Percentiles rank a stretch among this genome's conserved stretches.
phyloP scores from a whole-genome alignment of 2,888 invertebrate species.

The Unio pictorum region DNA sequence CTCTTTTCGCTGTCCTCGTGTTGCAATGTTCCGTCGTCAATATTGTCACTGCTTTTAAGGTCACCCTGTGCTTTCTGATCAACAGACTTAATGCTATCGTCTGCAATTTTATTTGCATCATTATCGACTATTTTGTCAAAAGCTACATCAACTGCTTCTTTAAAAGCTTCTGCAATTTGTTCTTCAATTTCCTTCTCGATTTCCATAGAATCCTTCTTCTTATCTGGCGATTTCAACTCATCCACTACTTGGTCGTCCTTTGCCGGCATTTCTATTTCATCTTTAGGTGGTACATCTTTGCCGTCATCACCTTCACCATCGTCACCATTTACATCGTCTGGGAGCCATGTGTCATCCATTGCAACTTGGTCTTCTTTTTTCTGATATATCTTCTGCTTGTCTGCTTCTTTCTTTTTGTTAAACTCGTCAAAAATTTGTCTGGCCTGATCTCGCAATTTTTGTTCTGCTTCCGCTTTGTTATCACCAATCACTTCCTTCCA shows the following conservation, averaged over 20 bases:
- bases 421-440: constrained; percentile 19
- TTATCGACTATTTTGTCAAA: constrained; percentile 7
- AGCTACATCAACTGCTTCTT: constrained; percentile 12
- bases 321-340: constrained; percentile 1
- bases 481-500: constrained; percentile 4
- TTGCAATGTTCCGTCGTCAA: neutral
- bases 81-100: constrained; percentile 3
- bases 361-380: constrained; percentile 9
- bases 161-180: constrained; percentile 15
- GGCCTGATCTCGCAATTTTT: constrained; percentile 4
- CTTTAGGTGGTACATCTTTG: constrained; percentile 2
- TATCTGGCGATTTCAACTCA: constrained; percentile 4
- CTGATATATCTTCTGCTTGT: constrained; percentile 19
- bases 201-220: constrained; percentile 18
- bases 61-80: constrained; percentile 2
- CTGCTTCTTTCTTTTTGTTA: constrained; percentile 24
- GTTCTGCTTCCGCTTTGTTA: neutral
- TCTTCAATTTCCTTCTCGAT: constrained; percentile 28
- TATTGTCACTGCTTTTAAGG: neutral
- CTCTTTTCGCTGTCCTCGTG: constrained; percentile 9
- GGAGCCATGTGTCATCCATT: constrained; percentile 4
- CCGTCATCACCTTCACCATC: constrained; percentile 5
- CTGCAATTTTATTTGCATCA: neutral
- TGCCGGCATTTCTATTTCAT: neutral
- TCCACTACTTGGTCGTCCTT: neutral